Conservation (phyloP, 1,140 invertebrate genomes). For the Eumeta japonica region DNA sequence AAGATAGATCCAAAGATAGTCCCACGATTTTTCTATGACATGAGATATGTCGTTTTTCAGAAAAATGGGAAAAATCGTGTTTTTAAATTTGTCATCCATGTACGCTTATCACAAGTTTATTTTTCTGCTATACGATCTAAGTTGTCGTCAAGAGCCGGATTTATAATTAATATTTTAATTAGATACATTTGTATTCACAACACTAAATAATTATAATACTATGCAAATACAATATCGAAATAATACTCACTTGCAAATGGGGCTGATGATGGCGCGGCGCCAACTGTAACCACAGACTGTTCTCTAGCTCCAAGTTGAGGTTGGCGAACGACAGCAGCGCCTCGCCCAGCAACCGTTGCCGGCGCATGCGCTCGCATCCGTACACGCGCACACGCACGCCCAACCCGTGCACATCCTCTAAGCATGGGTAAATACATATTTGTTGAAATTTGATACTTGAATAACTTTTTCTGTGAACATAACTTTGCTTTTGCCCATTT, state of each 20-base stretch:
- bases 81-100: too few species aligned
- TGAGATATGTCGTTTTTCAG: too few species aligned
- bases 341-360: conserved; percentile 89
- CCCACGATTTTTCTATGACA: too few species aligned
- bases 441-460: too few species aligned
- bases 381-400: conserved; percentile 88
- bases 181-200: background rate
- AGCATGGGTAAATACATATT: conserved; percentile 20
- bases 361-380: conserved; percentile 84
- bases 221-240: conserved; percentile 1
- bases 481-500: too few species aligned
- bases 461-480: too few species aligned
- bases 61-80: too few species aligned
- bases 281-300: conserved; percentile 83
- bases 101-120: too few species aligned
- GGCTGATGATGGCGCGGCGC: conserved; percentile 69
- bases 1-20: too few species aligned
- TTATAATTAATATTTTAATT: too few species aligned
- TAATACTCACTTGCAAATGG: conserved; percentile 68
- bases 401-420: conserved; percentile 88
- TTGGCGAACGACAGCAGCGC: conserved; percentile 82
- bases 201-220: background rate
- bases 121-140: too few species aligned
- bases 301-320: conserved; percentile 84
- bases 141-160: too few species aligned